phyloP scores from a whole-genome alignment of 2,797 vertebrate species.

The Rousettus madagascariensis region DNA sequence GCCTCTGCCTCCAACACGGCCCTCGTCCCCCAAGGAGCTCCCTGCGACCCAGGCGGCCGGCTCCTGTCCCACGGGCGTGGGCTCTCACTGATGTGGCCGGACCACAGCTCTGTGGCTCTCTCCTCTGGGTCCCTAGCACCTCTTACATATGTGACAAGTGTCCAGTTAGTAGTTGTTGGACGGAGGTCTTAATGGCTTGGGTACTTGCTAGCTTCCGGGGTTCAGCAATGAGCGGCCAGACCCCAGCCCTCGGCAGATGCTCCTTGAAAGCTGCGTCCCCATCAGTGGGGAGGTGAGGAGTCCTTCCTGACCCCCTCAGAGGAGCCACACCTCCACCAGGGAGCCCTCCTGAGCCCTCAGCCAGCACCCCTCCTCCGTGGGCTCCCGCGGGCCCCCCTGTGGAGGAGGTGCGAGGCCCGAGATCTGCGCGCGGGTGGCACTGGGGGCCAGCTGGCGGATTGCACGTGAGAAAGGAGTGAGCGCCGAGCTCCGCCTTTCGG shows the following conservation, averaged over 20 bases:
- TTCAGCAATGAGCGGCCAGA: fast-evolving
- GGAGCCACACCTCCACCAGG: neutral
- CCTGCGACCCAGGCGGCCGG: neutral
- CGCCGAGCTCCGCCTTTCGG: too few species aligned
- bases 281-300: fast-evolving
- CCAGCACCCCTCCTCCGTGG: neutral
- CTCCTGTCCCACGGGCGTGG: fast-evolving
- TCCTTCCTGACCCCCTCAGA: neutral
- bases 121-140: neutral
- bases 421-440: neutral
- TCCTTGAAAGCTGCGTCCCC: neutral
- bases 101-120: neutral
- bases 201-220: neutral
- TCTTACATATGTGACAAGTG: fast-evolving
- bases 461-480: neutral
- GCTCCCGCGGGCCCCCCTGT: fast-evolving
- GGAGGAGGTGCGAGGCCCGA: neutral
- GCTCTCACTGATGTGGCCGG: too few species aligned
- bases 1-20: neutral
- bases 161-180: neutral
- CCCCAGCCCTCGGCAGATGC: fast-evolving
- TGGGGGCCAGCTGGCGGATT: neutral
- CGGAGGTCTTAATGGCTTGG: fast-evolving
- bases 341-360: neutral
- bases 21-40: neutral